Percentiles rank a stretch among this genome's conserved stretches.
phyloP scores from a whole-genome alignment of 2,113 vertebrate genomes.

The Phylloscopus trochiloides region DNA sequence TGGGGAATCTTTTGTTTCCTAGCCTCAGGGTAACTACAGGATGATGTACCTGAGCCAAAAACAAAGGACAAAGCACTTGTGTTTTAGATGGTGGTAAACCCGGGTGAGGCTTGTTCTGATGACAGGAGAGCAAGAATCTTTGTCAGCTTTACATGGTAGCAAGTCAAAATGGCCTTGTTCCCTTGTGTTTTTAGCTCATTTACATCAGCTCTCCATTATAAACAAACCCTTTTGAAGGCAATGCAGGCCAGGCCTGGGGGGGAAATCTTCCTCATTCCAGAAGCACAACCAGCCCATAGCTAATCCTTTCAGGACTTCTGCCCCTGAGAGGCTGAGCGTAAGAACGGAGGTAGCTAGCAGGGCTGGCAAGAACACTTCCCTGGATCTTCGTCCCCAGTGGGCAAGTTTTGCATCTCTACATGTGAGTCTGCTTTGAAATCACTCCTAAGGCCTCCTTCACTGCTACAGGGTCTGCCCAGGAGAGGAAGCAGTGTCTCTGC shows the following conservation, averaged over 20 bases:
- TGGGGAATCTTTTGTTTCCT: constrained; percentile 5
- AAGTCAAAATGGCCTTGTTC: not conserved
- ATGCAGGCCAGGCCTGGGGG: not conserved
- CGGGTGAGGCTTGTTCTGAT: not conserved
- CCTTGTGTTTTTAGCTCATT: not conserved
- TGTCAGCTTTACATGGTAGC: not conserved
- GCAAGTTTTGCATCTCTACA: not conserved
- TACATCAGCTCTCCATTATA: not conserved
- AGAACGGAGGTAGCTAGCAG: not conserved
- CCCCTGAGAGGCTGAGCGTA: not conserved
- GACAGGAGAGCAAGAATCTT: not conserved
- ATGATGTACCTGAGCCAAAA: constrained; percentile 13
- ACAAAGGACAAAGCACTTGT: not conserved
- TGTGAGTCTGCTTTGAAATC: not conserved
- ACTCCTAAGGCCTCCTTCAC: not conserved
- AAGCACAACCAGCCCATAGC: constrained; percentile 58
- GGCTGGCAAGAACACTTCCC: not conserved
- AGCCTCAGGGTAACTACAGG: constrained; percentile 35
- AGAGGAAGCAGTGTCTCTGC: constrained; percentile 24
- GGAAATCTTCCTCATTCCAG: constrained; percentile 39
- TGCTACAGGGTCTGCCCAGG: not conserved
- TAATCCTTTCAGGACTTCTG: constrained; percentile 28
- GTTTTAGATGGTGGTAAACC: not conserved
- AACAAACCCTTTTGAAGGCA: constrained; percentile 39
- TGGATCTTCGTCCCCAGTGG: not conserved